These are phyloP conservation scores for Uria aalge DNA, from an alignment of 2,113 vertebrate genomes.

Conservation along the genomic window DNA sequence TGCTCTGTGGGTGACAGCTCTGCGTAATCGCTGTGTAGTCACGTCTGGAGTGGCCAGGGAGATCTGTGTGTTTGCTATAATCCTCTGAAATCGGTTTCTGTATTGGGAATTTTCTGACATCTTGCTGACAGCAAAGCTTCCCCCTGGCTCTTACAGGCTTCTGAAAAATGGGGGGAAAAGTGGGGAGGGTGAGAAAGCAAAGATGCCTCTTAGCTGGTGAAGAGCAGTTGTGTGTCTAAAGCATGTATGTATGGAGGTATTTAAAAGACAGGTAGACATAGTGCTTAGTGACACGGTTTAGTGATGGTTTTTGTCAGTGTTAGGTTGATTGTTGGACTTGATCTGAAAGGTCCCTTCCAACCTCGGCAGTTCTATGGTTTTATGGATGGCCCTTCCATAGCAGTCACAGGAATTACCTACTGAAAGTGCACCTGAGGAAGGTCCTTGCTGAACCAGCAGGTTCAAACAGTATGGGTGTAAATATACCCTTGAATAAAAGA, in stretches of 20 bases:
- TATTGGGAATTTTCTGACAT: neutral
- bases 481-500: neutral
- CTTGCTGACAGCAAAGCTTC: neutral
- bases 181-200: neutral
- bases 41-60: neutral
- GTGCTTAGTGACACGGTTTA: neutral
- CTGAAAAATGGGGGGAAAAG: neutral
- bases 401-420: neutral
- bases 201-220: neutral
- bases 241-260: neutral
- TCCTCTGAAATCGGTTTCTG: neutral
- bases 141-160: neutral
- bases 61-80: neutral
- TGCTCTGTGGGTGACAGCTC: neutral
- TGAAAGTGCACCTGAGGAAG: neutral
- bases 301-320: neutral
- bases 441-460: neutral
- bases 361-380: neutral
- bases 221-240: neutral
- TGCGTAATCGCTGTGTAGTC: neutral
- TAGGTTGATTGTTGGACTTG: neutral
- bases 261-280: neutral
- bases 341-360: neutral
- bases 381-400: neutral
- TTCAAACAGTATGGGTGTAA: neutral